Evolutionary conservation across 1,140 invertebrate genomes (phyloP).

Genomic region (Platyura marginata): DNA sequence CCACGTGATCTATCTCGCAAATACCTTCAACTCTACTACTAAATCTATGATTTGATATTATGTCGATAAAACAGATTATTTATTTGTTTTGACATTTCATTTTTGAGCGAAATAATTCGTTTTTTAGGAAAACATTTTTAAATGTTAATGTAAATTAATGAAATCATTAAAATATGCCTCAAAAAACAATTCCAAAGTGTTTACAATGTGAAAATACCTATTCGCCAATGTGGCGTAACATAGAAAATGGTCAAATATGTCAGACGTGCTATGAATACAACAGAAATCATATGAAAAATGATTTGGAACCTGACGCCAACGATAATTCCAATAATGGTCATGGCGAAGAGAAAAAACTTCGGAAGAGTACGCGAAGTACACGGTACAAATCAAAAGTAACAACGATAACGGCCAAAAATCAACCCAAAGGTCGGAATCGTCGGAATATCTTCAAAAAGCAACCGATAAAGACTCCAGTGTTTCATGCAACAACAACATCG

Average conservation of each 20-base stretch:
- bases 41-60: too few species aligned
- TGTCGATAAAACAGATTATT: too few species aligned
- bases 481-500: conserved; percentile 62
- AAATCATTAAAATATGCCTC: too few species aligned
- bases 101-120: too few species aligned
- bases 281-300: conserved; percentile 6
- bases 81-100: too few species aligned
- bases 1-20: too few species aligned
- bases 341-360: conserved; percentile 22
- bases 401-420: conserved; percentile 22
- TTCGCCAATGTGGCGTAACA: not conserved
- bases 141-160: too few species aligned
- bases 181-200: not conserved
- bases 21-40: too few species aligned
- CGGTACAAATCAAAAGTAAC: conserved; percentile 27
- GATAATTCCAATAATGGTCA: conserved; percentile 10
- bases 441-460: conserved; percentile 64
- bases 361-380: conserved; percentile 33
- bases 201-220: not conserved
- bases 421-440: conserved; percentile 43
- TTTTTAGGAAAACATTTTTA: too few species aligned
- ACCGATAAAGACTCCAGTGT: conserved; percentile 58
- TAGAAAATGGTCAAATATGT: not conserved
- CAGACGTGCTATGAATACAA: not conserved
- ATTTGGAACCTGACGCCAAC: conserved; percentile 11